phyloP scores from a whole-genome alignment of 2,797 vertebrate species.

The Allobates femoralis region DNA sequence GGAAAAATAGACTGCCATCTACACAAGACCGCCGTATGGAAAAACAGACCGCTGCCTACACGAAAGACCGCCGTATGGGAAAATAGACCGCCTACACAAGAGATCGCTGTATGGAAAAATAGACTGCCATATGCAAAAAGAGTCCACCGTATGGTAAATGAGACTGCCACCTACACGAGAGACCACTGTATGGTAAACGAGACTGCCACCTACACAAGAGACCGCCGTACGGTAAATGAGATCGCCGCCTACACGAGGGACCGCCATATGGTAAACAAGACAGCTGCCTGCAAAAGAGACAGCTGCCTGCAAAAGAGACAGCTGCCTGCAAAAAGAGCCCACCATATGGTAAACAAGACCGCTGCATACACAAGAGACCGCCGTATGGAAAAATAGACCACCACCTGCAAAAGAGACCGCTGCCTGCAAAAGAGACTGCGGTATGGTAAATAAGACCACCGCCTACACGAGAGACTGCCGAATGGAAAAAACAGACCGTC shows the following conservation, averaged over 20 bases:
- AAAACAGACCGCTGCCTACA: too few relatives aligned
- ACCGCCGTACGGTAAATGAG: too few relatives aligned
- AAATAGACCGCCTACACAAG: not conserved
- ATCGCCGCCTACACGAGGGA: not conserved
- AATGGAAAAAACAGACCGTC: too few relatives aligned
- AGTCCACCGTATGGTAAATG: not conserved
- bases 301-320: not conserved
- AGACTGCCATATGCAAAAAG: not conserved
- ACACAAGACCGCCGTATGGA: too few relatives aligned
- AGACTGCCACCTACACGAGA: not conserved
- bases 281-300: not conserved
- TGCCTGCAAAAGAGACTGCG: not conserved
- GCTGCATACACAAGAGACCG: not conserved
- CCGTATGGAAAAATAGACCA: too few relatives aligned
- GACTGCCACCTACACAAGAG: not conserved
- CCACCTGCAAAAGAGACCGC: not conserved
- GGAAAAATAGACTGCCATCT: too few relatives aligned
- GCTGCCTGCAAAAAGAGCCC: too few relatives aligned
- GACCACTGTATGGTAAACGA: not conserved
- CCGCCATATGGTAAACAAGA: not conserved
- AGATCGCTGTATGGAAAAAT: not conserved
- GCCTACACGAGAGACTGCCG: not conserved
- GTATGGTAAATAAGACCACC: not conserved
- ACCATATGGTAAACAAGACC: too few relatives aligned
- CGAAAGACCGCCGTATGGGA: too few relatives aligned